Percentiles rank a stretch among this genome's conserved stretches.
These are phyloP conservation scores for Coranthus polyacanthus DNA, from an alignment of 2,797 vertebrate genomes.

Conservation along the genomic window DNA sequence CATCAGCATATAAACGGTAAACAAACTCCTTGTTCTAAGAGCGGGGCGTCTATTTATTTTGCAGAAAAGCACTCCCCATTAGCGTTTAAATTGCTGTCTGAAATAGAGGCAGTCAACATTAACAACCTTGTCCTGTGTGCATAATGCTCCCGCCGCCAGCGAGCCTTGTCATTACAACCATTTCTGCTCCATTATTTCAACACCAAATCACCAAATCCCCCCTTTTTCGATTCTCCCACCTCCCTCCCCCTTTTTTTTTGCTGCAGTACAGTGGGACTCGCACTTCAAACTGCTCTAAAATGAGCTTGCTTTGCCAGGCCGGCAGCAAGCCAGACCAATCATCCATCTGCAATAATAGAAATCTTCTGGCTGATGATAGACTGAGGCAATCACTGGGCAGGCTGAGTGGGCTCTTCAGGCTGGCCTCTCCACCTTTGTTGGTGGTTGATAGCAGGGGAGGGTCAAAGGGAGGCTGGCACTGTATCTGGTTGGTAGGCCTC, in stretches of 20 bases:
- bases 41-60: slow-evolving; percentile 72
- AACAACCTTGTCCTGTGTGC: slow-evolving; percentile 65
- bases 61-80: slow-evolving; percentile 69
- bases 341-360: slow-evolving; percentile 84
- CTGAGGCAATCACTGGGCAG: slow-evolving; percentile 80
- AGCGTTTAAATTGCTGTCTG: slow-evolving; percentile 74
- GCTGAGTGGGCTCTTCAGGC: slow-evolving; percentile 80
- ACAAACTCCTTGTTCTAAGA: slow-evolving; percentile 69
- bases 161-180: slow-evolving; percentile 73
- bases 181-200: slow-evolving; percentile 78
- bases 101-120: slow-evolving; percentile 73
- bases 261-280: slow-evolving; percentile 56
- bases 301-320: slow-evolving; percentile 77
- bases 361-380: slow-evolving; percentile 82
- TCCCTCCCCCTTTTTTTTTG: slow-evolving; percentile 15
- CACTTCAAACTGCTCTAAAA: slow-evolving; percentile 78
- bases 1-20: slow-evolving; percentile 55
- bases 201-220: slow-evolving; percentile 68
- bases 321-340: slow-evolving; percentile 82
- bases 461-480: slow-evolving; percentile 57
- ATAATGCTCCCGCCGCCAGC: slow-evolving; percentile 60
- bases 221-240: slow-evolving; percentile 24
- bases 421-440: slow-evolving; percentile 76
- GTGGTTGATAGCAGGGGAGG: slow-evolving; percentile 71
- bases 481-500: slow-evolving; percentile 49